These are phyloP conservation scores for Vipera latastei DNA, from an alignment of 2,797 vertebrate genomes.

Conservation along the genomic window DNA sequence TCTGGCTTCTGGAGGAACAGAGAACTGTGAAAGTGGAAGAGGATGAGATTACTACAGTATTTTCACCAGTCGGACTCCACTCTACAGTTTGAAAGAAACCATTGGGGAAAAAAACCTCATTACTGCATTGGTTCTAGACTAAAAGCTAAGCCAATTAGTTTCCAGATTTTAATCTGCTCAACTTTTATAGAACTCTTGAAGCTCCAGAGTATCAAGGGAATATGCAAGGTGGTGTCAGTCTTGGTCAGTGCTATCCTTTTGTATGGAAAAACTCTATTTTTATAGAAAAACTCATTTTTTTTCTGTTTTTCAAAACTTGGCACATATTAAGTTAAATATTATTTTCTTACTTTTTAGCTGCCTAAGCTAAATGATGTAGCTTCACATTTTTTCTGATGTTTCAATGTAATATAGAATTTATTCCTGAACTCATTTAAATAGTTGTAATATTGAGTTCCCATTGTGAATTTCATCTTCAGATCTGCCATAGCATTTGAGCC, in stretches of 20 bases:
- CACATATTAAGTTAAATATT: neutral
- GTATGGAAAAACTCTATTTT: neutral
- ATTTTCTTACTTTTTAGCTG: slow-evolving; percentile 40
- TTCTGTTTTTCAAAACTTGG: neutral
- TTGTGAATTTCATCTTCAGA: neutral
- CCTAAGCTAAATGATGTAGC: slow-evolving; percentile 29
- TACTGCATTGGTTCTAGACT: neutral
- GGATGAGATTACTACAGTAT: neutral
- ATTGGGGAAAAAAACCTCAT: neutral
- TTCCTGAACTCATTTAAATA: slow-evolving; percentile 12
- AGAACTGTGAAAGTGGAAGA: neutral
- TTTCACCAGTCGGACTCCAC: neutral
- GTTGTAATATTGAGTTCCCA: slow-evolving; percentile 31
- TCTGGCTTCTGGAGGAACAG: neutral
- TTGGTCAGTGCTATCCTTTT: neutral
- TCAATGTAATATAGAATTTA: slow-evolving; percentile 30
- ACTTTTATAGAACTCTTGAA: neutral
- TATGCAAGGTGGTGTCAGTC: neutral
- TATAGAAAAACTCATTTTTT: neutral
- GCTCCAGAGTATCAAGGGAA: neutral
- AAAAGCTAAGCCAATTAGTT: neutral
- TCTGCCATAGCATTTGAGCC: slow-evolving; percentile 24
- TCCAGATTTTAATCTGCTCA: neutral
- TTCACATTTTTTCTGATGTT: slow-evolving; percentile 45
- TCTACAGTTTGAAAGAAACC: neutral